Conservation (phyloP, 2,888 invertebrate genomes). For the Hypsopygia costalis region DNA sequence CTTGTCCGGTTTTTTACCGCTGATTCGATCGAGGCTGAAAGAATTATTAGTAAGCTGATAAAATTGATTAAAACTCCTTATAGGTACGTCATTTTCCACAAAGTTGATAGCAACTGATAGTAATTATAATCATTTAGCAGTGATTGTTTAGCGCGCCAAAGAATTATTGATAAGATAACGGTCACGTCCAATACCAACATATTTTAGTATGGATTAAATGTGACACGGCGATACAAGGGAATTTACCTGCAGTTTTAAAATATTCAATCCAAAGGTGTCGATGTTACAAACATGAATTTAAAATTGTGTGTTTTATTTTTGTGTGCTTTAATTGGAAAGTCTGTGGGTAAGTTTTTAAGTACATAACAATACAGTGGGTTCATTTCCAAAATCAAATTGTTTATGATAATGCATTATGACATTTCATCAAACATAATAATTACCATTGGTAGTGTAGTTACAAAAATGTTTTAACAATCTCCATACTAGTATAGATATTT, state of each 20-base stretch:
- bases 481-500: too few species aligned
- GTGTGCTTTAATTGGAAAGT: conserved; percentile 33
- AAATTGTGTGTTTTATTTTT: conserved; percentile 43
- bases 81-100: background rate
- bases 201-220: conserved; percentile 8
- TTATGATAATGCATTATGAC: too few species aligned
- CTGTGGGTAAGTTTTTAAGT: conserved; percentile 36
- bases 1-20: too few species aligned
- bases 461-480: too few species aligned
- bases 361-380: too few species aligned
- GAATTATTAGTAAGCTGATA: too few species aligned
- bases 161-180: too few species aligned
- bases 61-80: background rate
- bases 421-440: too few species aligned
- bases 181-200: too few species aligned
- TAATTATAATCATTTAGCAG: background rate
- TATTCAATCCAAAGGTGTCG: conserved; percentile 18
- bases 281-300: conserved; percentile 31
- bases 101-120: background rate
- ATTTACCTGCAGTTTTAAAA: conserved; percentile 15
- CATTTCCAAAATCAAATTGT: too few species aligned
- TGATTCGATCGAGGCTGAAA: too few species aligned
- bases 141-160: conserved; percentile 3
- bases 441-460: too few species aligned
- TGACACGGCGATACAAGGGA: conserved; percentile 19